Percentiles rank a stretch among this genome's conserved stretches.
phyloP scores from a whole-genome alignment of 1,140 invertebrate genomes.

The Heliconius congener region DNA sequence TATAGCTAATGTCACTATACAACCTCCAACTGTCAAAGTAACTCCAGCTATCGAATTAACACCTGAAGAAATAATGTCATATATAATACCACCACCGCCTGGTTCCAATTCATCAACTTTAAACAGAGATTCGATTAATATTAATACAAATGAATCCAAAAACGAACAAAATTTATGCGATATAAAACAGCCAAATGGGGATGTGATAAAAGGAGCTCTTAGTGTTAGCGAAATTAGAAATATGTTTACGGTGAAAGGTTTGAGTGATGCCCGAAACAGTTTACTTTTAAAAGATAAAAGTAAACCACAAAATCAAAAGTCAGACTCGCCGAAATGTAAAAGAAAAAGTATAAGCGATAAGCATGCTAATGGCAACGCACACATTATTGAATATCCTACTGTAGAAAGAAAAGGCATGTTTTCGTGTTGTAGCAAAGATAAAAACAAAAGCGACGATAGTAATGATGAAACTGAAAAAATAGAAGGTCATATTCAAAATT shows the following conservation, averaged over 20 bases:
- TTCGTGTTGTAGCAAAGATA: slow-evolving; percentile 84
- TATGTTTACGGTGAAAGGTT: slow-evolving; percentile 77
- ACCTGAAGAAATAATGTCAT: slow-evolving; percentile 89
- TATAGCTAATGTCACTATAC: slow-evolving; percentile 90
- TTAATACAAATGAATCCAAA: slow-evolving; percentile 60
- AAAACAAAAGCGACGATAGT: slow-evolving; percentile 76
- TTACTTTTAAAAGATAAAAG: slow-evolving; percentile 77
- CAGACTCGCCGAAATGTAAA: slow-evolving; percentile 76
- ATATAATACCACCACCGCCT: slow-evolving; percentile 91
- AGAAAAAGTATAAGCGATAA: slow-evolving; percentile 72
- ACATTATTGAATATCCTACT: slow-evolving; percentile 85
- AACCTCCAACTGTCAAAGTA: slow-evolving; percentile 86
- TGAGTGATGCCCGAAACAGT: slow-evolving; percentile 80
- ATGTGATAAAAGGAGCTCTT: slow-evolving; percentile 75
- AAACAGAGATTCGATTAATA: slow-evolving; percentile 65
- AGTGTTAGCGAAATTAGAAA: slow-evolving; percentile 80
- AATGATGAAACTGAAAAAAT: slow-evolving; percentile 66
- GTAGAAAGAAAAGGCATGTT: slow-evolving; percentile 86
- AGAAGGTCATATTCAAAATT: slow-evolving; percentile 61
- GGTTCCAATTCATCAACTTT: slow-evolving; percentile 72
- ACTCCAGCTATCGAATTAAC: slow-evolving; percentile 87
- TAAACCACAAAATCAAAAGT: slow-evolving; percentile 64
- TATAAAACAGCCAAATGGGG: slow-evolving; percentile 65
- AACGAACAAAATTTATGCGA: slow-evolving; percentile 48
- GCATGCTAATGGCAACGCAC: slow-evolving; percentile 71